Base-by-base conservation (phyloP, 2,797 vertebrate species). In the Falco cherrug region DNA sequence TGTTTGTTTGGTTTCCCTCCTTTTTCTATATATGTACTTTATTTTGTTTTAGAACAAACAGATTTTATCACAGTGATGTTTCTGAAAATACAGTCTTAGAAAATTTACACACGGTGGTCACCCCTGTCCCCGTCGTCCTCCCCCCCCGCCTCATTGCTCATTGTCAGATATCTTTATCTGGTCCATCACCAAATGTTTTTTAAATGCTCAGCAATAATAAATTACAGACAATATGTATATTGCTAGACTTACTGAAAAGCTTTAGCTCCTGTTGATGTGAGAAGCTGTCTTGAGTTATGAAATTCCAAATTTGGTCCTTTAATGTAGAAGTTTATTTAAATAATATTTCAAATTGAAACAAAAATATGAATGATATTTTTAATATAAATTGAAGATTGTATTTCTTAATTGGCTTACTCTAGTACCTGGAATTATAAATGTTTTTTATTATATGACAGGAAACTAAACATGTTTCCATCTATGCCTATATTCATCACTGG, bases 1-100 rank as follows among this genome's bases (percentile, higher is more conserved):
- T 43, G 18, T 3, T 3, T 50, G 37, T 15, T 31, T 1, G 11
- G 21, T 43, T 39, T 11, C 6, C 1, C 8, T 4, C 10, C 8
- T 25, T 5, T 33, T 67, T 50, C 12, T 37, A 0, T 56, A 4
- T 39, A 4, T 3, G 6, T 21, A 16, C 5, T 3, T 67, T 87
- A 15, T 47, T 84, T 56, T 69, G 7, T 88, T 88, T 91, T 73
- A 78, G 18, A 48, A 70, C 19, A 76, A 76, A 67, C 7, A 50
- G 31, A 29, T 87, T 89, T 94, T 33, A 45, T 67, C 60, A 28
- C 5, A 69, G 4, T 11, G 16, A 65, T 24, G 6, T 71, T 91
- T 93, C 51, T 93, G 51, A 54, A 94, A 78, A 35, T 41, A 51
- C 4, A 47, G n/a, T 81, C 43, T 75, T 76, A 41, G 14, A 76